phyloP scores from a whole-genome alignment of 2,888 invertebrate genomes.

The Drosophila robusta region DNA sequence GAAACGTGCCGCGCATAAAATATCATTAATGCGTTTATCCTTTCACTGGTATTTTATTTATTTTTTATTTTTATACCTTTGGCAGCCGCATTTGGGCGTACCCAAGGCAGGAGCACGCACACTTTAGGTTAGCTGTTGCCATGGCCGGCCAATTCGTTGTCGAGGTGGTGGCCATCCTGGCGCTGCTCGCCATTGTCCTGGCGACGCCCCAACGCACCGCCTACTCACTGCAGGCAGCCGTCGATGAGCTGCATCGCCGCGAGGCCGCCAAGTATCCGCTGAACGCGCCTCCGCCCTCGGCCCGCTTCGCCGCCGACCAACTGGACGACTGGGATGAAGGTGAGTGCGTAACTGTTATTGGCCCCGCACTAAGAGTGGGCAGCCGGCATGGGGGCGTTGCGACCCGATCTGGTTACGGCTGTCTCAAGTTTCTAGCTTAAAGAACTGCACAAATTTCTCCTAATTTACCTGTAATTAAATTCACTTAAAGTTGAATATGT shows the following conservation, averaged over 20 bases:
- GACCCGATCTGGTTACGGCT: neutral
- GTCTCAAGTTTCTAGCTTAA: neutral
- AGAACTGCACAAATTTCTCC: neutral
- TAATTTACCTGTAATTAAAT: too few species aligned
- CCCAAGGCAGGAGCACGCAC: conserved; percentile 6
- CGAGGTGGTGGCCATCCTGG: conserved; percentile 22
- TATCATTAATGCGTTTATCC: conserved; percentile 45
- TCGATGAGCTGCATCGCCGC: conserved; percentile 84
- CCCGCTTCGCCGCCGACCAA: conserved; percentile 64
- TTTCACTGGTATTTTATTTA: too few species aligned
- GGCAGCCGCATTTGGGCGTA: conserved; percentile 16
- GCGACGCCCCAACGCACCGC: conserved; percentile 73
- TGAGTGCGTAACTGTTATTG: conserved; percentile 59
- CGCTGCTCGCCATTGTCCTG: conserved; percentile 33
- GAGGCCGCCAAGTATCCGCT: conserved; percentile 82
- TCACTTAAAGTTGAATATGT: neutral
- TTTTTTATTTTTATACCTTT: conserved; percentile 14
- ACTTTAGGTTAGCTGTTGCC: conserved; percentile 28
- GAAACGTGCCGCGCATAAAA: conserved; percentile 67
- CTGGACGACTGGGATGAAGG: conserved; percentile 84
- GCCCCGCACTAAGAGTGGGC: neutral
- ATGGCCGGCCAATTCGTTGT: conserved; percentile 54
- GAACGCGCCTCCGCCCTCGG: conserved; percentile 73
- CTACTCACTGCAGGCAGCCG: conserved; percentile 84
- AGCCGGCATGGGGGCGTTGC: neutral